Evolutionary conservation across 1,140 invertebrate species (phyloP).

Genomic region (Hypothenemus hampei): DNA sequence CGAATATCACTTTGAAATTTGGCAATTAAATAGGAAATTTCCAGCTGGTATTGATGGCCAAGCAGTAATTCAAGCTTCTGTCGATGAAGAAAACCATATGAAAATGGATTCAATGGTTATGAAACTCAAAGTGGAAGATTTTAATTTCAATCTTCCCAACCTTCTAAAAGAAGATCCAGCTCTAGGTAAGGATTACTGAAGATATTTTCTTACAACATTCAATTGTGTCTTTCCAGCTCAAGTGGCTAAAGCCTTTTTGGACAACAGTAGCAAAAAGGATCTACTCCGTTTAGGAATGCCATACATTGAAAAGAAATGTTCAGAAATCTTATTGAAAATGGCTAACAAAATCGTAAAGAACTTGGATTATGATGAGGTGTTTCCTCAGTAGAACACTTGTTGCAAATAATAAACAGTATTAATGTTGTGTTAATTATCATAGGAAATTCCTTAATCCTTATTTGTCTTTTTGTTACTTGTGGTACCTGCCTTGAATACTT

Average conservation of each 20-base stretch:
- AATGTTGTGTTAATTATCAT: too few relatives aligned
- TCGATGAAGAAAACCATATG: slow-evolving; percentile 50
- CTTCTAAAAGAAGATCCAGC: slow-evolving; percentile 59
- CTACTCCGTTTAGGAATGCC: slow-evolving; percentile 25
- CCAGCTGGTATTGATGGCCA: slow-evolving; percentile 58
- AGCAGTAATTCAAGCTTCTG: slow-evolving; percentile 45
- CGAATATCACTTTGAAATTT: not conserved
- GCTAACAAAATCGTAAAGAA: slow-evolving; percentile 31
- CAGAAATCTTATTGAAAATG: slow-evolving; percentile 30
- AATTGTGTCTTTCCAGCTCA: slow-evolving; percentile 26
- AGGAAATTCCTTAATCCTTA: too few relatives aligned
- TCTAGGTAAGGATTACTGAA: slow-evolving; percentile 45
- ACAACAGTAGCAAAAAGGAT: slow-evolving; percentile 29
- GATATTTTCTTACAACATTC: not conserved
- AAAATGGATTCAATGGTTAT: slow-evolving; percentile 58
- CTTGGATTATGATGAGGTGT: slow-evolving; percentile 36
- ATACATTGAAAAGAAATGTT: slow-evolving; percentile 29
- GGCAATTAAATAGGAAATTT: not conserved
- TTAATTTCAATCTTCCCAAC: slow-evolving; percentile 58
- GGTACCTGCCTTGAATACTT: too few relatives aligned
- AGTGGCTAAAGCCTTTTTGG: slow-evolving; percentile 25
- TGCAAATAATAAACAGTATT: too few relatives aligned
- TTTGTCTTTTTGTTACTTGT: too few relatives aligned
- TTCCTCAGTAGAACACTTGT: too few relatives aligned
- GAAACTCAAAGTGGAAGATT: slow-evolving; percentile 52